Base-by-base conservation (phyloP, 1,140 invertebrate genomes). In the Scylla paramamosain region DNA sequence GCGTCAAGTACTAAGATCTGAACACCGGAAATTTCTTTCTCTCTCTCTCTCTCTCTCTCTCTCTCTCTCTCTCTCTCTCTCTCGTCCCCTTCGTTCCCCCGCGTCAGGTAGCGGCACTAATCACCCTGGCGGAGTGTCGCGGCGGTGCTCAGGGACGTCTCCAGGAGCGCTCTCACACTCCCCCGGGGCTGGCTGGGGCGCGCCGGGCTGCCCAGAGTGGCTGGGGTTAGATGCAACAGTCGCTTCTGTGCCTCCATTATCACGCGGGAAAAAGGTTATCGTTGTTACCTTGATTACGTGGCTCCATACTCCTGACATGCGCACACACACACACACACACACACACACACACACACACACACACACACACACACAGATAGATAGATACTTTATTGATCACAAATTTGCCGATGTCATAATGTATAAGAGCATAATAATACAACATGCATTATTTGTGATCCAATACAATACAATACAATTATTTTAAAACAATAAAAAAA, bases 11-110 rank as follows among this genome's bases (percentile, higher is more conserved):
- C 20, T 59, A 8, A 16, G 52, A 59, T 59, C 10, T 59, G 52
- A 0, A 4, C 20, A 59, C 52, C 52, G 52, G 52, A 59, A 59
- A 59, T 12, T 8, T 12, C 52, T 12, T 8, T n/a, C 67, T 77
- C 67, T 77, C 67, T 77, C 67, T 77, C 67, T 77, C 67, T 77
- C 67, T 77, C 67, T 77, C 67, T 77, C 67, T 77, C 67, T 77
- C 67, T 77, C 67, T 77, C 67, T 77, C 67, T 77, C 67, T 77
- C 67, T 77, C 67, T 77, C 67, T 77, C 67, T 77, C 67, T n/a
- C 25, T 77, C 67, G 12, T n/a, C 25, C 20, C 59, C 20, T 16
- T 67, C 59, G 7, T 16, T 67, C 20, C 10, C n/a, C 67, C 20
- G 6, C 20, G 25, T 77, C 67, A 77, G 4, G 67, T 20, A 7